phyloP scores from a whole-genome alignment of 2,797 vertebrate species.

The Arremon brunneinucha region DNA sequence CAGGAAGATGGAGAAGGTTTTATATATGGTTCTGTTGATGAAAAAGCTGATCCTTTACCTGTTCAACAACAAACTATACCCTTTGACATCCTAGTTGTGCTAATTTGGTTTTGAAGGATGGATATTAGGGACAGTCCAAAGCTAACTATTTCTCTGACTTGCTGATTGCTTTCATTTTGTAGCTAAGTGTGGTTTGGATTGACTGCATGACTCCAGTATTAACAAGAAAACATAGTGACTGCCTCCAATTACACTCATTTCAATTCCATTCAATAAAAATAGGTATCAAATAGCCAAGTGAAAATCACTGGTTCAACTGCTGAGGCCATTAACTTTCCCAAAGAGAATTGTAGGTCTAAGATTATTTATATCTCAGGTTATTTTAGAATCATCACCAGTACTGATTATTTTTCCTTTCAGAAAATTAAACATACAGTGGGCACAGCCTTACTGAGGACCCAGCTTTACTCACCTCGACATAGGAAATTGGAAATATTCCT shows the following conservation, averaged over 20 bases:
- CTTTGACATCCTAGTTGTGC: background rate
- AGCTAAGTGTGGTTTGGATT: background rate
- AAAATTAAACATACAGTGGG: background rate
- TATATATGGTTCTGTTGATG: background rate
- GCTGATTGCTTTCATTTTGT: background rate
- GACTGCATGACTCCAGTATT: background rate
- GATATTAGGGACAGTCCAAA: background rate
- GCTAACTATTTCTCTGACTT: background rate
- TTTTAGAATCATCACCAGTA: background rate
- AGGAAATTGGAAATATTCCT: slow-evolving; percentile 98
- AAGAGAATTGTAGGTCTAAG: background rate
- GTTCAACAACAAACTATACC: background rate
- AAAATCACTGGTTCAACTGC: background rate
- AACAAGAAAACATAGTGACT: background rate
- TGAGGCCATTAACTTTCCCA: background rate
- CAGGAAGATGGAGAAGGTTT: background rate
- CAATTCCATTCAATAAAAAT: background rate
- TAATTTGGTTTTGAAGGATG: background rate
- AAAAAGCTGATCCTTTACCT: background rate
- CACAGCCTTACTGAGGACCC: background rate
- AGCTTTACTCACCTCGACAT: slow-evolving; percentile 89
- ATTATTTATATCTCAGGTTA: background rate
- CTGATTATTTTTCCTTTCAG: background rate
- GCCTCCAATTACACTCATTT: background rate
- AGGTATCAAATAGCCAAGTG: background rate